Evolutionary conservation across 2,888 invertebrate genomes (phyloP).

Genomic region (Chydorus sphaericus): DNA sequence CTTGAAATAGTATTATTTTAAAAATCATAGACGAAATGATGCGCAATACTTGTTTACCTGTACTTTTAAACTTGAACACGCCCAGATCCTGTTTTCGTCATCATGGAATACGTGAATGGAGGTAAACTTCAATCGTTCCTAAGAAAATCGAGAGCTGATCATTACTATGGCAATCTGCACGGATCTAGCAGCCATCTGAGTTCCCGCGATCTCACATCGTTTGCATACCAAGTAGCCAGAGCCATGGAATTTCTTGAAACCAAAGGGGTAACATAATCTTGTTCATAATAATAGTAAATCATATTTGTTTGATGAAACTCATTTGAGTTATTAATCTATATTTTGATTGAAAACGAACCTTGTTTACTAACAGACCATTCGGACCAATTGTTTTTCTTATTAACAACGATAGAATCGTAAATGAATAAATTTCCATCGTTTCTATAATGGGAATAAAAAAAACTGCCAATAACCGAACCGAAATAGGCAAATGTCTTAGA

Average conservation of each 20-base stretch:
- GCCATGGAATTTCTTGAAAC: slow-evolving; percentile 77
- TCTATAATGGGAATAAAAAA: too few relatives aligned
- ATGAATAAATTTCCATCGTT: too few relatives aligned
- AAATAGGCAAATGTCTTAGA: too few relatives aligned
- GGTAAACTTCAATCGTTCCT: slow-evolving; percentile 83
- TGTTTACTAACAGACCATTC: too few relatives aligned
- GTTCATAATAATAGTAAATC: too few relatives aligned
- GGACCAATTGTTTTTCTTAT: neutral
- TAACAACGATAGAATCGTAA: too few relatives aligned
- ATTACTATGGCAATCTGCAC: slow-evolving; percentile 62
- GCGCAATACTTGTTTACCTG: too few relatives aligned
- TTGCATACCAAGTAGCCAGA: slow-evolving; percentile 77
- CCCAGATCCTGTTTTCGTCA: slow-evolving; percentile 71
- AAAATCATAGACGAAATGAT: too few relatives aligned
- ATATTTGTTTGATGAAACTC: neutral
- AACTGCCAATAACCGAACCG: too few relatives aligned
- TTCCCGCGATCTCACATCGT: slow-evolving; percentile 66
- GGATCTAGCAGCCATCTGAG: slow-evolving; percentile 23
- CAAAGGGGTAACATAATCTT: slow-evolving; percentile 50
- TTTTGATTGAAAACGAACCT: too few relatives aligned
- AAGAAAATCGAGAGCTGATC: slow-evolving; percentile 66
- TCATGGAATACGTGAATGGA: slow-evolving; percentile 77
- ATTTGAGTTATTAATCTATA: neutral
- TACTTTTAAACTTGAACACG: too few relatives aligned
- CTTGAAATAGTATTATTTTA: too few relatives aligned